These are phyloP conservation scores for Galagoides demidoff DNA, from an alignment of 2,797 vertebrate genomes.

Conservation along the genomic window DNA sequence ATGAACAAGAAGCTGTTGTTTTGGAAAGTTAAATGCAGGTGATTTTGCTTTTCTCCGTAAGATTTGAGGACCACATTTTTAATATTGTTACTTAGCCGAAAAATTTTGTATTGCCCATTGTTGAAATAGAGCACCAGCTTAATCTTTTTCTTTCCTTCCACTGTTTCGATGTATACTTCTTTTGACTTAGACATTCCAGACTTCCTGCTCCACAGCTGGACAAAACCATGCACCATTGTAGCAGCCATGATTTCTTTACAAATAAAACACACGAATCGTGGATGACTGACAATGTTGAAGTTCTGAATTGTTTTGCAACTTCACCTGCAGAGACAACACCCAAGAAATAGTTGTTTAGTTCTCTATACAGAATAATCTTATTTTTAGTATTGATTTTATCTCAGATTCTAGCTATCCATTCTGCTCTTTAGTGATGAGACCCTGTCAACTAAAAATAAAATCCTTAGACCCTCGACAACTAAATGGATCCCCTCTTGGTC, in stretches of 20 bases:
- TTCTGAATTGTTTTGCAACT: slow-evolving; percentile 27
- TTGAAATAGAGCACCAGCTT: neutral
- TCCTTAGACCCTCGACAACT: neutral
- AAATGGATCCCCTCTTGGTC: neutral
- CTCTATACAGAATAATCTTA: neutral
- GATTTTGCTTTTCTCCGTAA: neutral
- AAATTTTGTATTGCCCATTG: neutral
- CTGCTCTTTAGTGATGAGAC: neutral
- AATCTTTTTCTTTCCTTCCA: neutral
- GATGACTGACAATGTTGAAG: neutral
- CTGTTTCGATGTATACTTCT: slow-evolving; percentile 12
- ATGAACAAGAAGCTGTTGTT: slow-evolving; percentile 52
- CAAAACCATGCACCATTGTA: neutral
- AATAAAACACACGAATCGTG: neutral
- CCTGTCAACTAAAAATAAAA: neutral
- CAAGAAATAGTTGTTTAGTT: slow-evolving; percentile 50
- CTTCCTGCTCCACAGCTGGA: neutral
- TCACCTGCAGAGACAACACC: slow-evolving; percentile 31
- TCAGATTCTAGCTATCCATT: neutral
- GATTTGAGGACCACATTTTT: neutral
- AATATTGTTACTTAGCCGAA: slow-evolving; percentile 61
- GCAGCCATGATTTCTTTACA: slow-evolving; percentile 22
- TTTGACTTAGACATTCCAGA: neutral
- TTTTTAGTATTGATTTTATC: slow-evolving; percentile 15
- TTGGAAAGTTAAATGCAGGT: slow-evolving; percentile 57